Evolutionary conservation across 2,113 vertebrate genomes (phyloP).

Genomic region (Ia io): DNA sequence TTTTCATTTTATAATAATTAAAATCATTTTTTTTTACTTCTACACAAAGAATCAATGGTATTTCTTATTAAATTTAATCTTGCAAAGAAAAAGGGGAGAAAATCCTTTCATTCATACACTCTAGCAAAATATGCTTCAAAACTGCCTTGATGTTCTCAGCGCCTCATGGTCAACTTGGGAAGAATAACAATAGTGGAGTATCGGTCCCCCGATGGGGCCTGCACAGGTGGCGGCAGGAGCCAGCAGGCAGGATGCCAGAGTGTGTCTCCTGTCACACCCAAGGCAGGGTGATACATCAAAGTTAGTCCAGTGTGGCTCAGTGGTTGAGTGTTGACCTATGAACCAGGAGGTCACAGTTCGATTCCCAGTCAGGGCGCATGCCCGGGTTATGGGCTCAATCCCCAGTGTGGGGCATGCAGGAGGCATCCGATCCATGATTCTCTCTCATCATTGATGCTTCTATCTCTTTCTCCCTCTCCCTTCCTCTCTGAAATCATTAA

Average conservation of each 20-base stretch:
- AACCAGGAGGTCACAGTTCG: too few species aligned
- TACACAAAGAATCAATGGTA: constrained; percentile 25
- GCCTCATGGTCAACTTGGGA: neutral
- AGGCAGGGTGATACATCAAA: neutral
- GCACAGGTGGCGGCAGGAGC: neutral
- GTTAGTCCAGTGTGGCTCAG: neutral
- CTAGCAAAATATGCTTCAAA: neutral
- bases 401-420: too few species aligned
- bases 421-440: too few species aligned
- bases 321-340: too few species aligned
- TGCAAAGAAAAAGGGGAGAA: neutral
- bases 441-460: too few species aligned
- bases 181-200: neutral
- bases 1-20: constrained; percentile 55
- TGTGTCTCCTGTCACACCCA: neutral
- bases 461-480: too few species aligned
- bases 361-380: too few species aligned
- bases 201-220: too few species aligned
- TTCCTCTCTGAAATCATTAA: too few species aligned
- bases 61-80: constrained; percentile 38
- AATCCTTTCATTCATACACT: neutral
- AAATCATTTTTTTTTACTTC: constrained; percentile 15
- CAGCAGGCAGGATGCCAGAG: neutral
- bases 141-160: neutral
- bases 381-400: too few species aligned